A percentile compares a stretch with the other conserved stretches of the same genome.
These are phyloP conservation scores for Homarus gammarus DNA, from an alignment of 2,888 invertebrate genomes.

Conservation along the genomic window DNA sequence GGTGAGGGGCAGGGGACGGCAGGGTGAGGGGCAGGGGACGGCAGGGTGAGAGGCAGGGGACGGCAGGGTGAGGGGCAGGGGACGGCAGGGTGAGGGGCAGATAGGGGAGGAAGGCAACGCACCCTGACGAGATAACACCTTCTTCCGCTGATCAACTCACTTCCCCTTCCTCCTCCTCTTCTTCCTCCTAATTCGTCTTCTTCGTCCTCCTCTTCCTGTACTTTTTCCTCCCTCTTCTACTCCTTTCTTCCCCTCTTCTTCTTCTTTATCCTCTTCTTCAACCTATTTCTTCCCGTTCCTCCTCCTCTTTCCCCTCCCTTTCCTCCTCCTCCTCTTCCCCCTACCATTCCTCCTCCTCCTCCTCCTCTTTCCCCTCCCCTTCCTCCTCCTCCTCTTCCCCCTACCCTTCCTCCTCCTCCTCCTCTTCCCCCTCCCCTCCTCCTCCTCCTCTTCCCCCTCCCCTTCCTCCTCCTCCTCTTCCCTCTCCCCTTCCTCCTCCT, in stretches of 20 bases:
- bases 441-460: too few relatives aligned
- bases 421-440: background rate
- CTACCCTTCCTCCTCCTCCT: background rate
- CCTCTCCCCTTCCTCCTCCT: background rate
- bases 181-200: background rate
- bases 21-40: background rate
- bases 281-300: slow-evolving; percentile 4
- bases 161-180: background rate
- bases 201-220: background rate
- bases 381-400: slow-evolving; percentile 1
- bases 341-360: slow-evolving; percentile 44
- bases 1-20: too few relatives aligned
- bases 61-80: too few relatives aligned
- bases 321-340: slow-evolving; percentile 44
- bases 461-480: too few relatives aligned
- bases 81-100: too few relatives aligned
- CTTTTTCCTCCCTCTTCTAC: background rate
- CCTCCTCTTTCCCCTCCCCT: slow-evolving; percentile 8
- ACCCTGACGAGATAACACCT: background rate
- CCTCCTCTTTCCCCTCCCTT: slow-evolving; percentile 18
- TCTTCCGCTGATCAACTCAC: background rate
- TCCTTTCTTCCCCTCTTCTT: background rate
- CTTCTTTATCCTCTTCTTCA: slow-evolving; percentile 1
- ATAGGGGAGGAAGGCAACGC: too few relatives aligned
- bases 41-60: background rate